Evolutionary conservation across 2,113 vertebrate genomes (phyloP).

Genomic region (Corythaeola cristata): DNA sequence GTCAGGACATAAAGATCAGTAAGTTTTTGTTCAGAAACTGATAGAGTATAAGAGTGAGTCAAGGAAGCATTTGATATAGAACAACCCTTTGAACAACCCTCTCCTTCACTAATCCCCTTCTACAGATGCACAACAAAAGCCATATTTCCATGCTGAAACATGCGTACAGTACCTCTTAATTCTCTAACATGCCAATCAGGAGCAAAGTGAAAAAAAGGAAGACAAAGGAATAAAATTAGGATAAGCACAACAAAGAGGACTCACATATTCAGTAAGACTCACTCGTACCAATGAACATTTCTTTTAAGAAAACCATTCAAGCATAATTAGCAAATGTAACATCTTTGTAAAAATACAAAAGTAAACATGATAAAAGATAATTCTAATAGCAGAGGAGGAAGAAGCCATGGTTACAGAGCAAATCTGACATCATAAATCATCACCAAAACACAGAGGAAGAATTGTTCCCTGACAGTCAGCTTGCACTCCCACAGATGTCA

Average conservation of each 20-base stretch:
- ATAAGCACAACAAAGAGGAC: conserved; percentile 41
- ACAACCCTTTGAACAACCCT: not conserved
- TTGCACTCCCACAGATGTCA: conserved; percentile 18
- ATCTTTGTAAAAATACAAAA: not conserved
- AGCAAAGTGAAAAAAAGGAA: conserved; percentile 62
- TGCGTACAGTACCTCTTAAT: conserved; percentile 72
- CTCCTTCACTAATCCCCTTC: not conserved
- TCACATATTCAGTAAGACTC: conserved; percentile 32
- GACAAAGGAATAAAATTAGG: conserved; percentile 68
- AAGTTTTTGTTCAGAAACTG: not conserved
- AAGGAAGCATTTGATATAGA: not conserved
- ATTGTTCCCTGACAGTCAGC: not conserved
- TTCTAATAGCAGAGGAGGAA: not conserved
- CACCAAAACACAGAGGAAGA: not conserved
- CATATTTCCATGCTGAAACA: conserved; percentile 46
- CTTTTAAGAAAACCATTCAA: conserved; percentile 3
- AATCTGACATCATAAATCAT: conserved; percentile 1
- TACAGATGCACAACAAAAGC: conserved; percentile 22
- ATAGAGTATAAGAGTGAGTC: not conserved
- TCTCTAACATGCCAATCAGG: conserved; percentile 68
- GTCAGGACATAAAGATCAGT: not conserved
- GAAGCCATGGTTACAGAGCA: conserved; percentile 6
- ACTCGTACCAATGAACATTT: not conserved
- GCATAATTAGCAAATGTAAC: not conserved
- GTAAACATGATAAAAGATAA: not conserved